Conservation (phyloP, 35 echinoderm and acorn worm genomes). For the Stichopus chloronotus region DNA sequence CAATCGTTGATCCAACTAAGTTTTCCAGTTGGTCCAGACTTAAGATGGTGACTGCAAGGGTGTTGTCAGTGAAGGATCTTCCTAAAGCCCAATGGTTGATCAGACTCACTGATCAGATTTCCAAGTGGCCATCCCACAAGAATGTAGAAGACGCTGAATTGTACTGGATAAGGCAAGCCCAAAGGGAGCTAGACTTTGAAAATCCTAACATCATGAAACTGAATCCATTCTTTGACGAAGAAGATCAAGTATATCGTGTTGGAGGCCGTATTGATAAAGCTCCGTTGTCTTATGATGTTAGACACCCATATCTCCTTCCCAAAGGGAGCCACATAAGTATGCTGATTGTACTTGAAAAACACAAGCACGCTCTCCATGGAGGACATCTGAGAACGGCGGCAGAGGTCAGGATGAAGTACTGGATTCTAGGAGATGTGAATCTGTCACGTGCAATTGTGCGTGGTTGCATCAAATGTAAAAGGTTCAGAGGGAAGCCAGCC, state of each 20-base stretch:
- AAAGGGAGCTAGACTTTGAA: constrained; percentile 74
- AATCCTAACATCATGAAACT: constrained; percentile 77
- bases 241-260: constrained; percentile 76
- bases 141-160: constrained; percentile 69
- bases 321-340: constrained; percentile 67
- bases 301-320: constrained; percentile 76
- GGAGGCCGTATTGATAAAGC: constrained; percentile 68
- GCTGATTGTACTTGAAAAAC: constrained; percentile 72
- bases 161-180: constrained; percentile 76
- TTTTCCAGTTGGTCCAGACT: constrained; percentile 52
- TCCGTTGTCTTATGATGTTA: constrained; percentile 60
- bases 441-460: constrained; percentile 67
- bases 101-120: constrained; percentile 45
- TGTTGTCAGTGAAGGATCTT: constrained; percentile 50
- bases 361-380: constrained; percentile 21
- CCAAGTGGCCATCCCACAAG: constrained; percentile 70
- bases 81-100: constrained; percentile 54
- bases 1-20: constrained; percentile 28
- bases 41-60: constrained; percentile 59
- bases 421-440: constrained; percentile 67
- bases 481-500: constrained; percentile 54
- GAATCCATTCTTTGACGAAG: constrained; percentile 77
- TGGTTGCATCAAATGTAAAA: constrained; percentile 70
- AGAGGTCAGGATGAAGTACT: constrained; percentile 54
- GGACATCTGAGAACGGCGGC: constrained; percentile 45